A percentile compares a stretch with the other conserved stretches of the same genome.
Evolutionary conservation across 2,113 vertebrate species (phyloP).

Genomic region (Otolemur garnettii): DNA sequence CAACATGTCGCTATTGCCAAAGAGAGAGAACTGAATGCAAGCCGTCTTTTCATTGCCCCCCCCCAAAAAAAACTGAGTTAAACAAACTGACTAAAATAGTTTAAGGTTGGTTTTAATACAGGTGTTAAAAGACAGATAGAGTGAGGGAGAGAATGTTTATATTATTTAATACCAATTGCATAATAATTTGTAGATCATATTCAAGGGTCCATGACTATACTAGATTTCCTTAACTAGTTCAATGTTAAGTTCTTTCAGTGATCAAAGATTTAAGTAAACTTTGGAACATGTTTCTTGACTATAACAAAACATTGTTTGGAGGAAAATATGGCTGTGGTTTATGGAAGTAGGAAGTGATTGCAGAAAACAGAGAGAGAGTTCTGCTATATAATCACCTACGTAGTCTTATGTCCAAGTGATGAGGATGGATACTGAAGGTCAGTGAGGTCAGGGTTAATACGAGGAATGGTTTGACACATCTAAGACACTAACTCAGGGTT

Average conservation of each 20-base stretch:
- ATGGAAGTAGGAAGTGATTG: neutral
- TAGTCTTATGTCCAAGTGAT: neutral
- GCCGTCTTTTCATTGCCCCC: too few species aligned
- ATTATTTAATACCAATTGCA: neutral
- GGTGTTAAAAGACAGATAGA: neutral
- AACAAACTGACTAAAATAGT: neutral
- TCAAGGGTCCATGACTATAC: neutral
- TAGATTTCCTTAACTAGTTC: conserved; percentile 20
- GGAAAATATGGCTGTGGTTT: neutral
- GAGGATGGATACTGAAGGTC: neutral
- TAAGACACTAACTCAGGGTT: neutral
- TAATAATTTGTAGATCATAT: neutral
- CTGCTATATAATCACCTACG: neutral
- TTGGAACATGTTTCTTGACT: neutral
- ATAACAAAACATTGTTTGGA: neutral
- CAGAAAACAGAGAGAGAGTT: neutral
- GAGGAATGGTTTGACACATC: neutral
- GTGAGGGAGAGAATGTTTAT: neutral
- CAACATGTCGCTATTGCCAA: too few species aligned
- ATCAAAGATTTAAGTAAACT: neutral
- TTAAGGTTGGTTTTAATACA: neutral
- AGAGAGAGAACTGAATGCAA: too few species aligned
- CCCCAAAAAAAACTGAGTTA: neutral
- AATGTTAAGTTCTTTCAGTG: neutral
- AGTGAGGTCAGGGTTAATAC: neutral